Conservation (phyloP, 2,113 vertebrate species). For the Todiramphus saurophagus region DNA sequence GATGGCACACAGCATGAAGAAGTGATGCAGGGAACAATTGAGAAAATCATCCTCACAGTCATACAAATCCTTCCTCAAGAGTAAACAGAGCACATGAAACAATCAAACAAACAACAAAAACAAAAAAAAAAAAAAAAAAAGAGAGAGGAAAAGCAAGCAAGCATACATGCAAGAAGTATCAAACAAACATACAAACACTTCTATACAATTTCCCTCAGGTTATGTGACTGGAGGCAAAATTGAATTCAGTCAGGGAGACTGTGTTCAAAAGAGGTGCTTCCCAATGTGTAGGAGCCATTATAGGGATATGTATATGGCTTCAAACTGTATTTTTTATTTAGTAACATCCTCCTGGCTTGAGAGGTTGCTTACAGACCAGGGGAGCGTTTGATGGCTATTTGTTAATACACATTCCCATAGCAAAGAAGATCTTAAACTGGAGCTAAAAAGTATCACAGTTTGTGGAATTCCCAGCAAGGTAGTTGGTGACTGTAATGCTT, state of each 20-base stretch:
- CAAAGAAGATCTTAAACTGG: neutral
- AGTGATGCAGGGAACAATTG: neutral
- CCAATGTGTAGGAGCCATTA: neutral
- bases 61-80: neutral
- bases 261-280: neutral
- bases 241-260: neutral
- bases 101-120: neutral
- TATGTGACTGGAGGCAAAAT: neutral
- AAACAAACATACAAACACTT: neutral
- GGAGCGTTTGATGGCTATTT: neutral
- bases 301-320: neutral
- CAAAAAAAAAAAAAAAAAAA: neutral
- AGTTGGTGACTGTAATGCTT: neutral
- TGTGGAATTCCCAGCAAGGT: neutral
- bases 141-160: neutral
- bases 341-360: neutral
- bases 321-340: neutral
- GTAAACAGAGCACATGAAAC: neutral
- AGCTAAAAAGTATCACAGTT: neutral
- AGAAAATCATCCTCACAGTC: neutral
- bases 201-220: neutral
- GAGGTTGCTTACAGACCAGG: neutral
- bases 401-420: neutral
- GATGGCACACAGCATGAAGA: neutral
- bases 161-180: neutral